These are phyloP conservation scores for Sciaenops ocellatus DNA, from an alignment of 2,797 vertebrate genomes.

Conservation along the genomic window DNA sequence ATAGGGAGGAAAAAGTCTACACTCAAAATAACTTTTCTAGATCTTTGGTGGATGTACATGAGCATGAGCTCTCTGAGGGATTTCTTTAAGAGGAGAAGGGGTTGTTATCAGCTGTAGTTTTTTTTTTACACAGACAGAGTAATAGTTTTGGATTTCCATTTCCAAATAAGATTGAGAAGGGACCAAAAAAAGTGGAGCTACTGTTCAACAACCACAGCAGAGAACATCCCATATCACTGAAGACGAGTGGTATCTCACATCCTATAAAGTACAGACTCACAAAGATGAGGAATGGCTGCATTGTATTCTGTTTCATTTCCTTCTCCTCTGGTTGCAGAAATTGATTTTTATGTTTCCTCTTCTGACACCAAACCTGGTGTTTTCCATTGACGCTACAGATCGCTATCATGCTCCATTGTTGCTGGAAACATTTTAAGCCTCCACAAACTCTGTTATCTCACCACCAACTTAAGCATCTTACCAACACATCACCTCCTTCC, in stretches of 20 bases:
- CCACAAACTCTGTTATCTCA: conserved; percentile 22
- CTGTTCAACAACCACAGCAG: conserved; percentile 17
- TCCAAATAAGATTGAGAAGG: conserved; percentile 1
- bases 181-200: conserved; percentile 10
- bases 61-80: neutral
- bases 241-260: conserved; percentile 1
- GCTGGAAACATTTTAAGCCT: conserved; percentile 17
- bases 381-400: conserved; percentile 26
- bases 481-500: conserved; percentile 15
- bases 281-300: neutral
- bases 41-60: neutral
- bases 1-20: neutral
- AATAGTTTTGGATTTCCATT: conserved; percentile 23
- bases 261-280: neutral
- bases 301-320: conserved; percentile 1
- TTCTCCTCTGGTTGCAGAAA: conserved; percentile 15
- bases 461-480: conserved; percentile 3
- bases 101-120: neutral
- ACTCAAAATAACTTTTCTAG: neutral
- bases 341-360: conserved; percentile 4
- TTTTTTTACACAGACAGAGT: neutral
- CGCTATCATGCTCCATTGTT: neutral
- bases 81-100: neutral
- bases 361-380: conserved; percentile 25
- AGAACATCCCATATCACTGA: conserved; percentile 10